Base-by-base conservation (phyloP, 2,797 vertebrate species). In the Lophotriccus pileatus region DNA sequence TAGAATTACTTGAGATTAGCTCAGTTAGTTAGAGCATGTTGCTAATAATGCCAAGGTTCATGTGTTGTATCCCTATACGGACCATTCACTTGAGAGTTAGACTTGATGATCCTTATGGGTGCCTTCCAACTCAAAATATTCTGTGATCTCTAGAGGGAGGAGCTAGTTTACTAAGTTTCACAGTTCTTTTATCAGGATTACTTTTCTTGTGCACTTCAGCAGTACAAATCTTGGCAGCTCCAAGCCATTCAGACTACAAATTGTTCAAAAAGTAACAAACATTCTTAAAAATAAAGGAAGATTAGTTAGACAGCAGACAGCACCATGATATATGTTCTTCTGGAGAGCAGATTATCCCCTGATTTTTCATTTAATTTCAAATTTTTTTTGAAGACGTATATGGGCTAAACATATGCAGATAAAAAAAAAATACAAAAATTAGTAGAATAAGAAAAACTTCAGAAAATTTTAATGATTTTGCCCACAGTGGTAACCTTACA, bases 401-500 rank as follows among this genome's bases (percentile, higher is more conserved):
- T 14, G 52, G 17, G 6, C 7, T 59, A 89, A 87, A 74, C 32
- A 34, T 4, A 74, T 8, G 15, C 23, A 25, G 9, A n/a, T 49
- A 68, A 21, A 58, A 12, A 43, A 70, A 39, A 17, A 55, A 22
- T 32, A 13, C 34, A 74, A 37, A 88, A 83, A 47, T 50, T 3
- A 68, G 7, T 32, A 69, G 28, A 66, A 30, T 27, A 79, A 90
- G 9, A 18, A 82, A 46, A 63, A 18, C 7, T 44, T 88, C 44
- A 43, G 9, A 52, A 83, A 77, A 55, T 39, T 73, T 32, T 47
- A 32, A 39, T 44, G 12, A 25, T 53, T 79, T 85, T 80, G 5
- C 6, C 15, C 7, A 7, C 1, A 0, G 4, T 62, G 8, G 17
- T 55, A 70, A 81, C 36, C 17, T 47, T 37, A 62, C 9, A 2